Conservation (phyloP, 2,113 vertebrate species). For the Syngnathus floridae region DNA sequence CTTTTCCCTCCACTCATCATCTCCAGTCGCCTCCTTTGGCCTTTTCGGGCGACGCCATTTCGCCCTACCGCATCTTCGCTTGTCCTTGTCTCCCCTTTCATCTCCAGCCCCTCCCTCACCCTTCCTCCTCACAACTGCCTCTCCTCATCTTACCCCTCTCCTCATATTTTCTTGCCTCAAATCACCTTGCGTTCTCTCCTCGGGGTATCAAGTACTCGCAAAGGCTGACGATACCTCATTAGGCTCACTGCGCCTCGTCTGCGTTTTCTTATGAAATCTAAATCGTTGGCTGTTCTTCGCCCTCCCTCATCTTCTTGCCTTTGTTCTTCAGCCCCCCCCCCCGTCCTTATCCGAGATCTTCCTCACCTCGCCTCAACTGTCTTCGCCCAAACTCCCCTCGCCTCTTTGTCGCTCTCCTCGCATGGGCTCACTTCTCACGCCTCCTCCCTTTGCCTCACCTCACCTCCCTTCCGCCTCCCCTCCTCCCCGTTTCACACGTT, state of each 20-base stretch:
- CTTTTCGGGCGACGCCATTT: background rate
- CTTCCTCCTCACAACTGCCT: background rate
- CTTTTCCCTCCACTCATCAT: background rate
- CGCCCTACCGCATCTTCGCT: background rate
- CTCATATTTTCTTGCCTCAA: background rate
- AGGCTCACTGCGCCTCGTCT: background rate
- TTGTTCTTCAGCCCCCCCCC: background rate
- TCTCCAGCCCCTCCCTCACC: background rate
- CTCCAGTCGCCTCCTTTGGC: background rate
- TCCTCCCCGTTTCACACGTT: background rate
- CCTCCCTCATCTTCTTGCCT: background rate
- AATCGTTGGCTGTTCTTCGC: background rate
- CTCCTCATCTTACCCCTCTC: background rate
- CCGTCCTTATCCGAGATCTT: background rate
- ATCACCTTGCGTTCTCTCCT: background rate
- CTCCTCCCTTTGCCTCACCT: background rate
- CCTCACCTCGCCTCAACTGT: background rate
- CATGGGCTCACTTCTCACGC: background rate
- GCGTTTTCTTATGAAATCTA: background rate
- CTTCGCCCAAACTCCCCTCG: background rate
- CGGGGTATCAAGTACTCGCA: no score
- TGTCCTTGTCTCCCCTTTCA: background rate
- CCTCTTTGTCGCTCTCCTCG: slow-evolving; percentile 1
- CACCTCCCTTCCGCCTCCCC: background rate
- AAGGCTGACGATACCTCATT: background rate